Base-by-base conservation (phyloP, 2,888 invertebrate species). In the Orthonevra nobilis region DNA sequence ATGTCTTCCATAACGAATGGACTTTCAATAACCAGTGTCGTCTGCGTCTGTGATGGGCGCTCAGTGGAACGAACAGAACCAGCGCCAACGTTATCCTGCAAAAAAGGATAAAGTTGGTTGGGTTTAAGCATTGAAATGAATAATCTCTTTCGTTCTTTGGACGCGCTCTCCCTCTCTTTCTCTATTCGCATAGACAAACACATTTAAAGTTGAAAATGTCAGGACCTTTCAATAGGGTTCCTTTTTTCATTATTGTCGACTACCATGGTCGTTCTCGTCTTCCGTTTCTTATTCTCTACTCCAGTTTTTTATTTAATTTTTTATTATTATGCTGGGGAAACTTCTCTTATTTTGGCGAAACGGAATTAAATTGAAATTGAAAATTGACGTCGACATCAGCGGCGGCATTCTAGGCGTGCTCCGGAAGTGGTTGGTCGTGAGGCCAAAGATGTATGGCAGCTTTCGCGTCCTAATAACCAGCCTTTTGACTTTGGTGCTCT, bases 1-100 rank as follows among this genome's bases (percentile, higher is more conserved):
- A 79, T 79, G 79, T 79, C 79, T 23, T 66, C 60, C 38, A 73
- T 79, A 79, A 79, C 68, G 61, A 79, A 79, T 79, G 66, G 79
- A 61, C 30, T 79, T 73, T 66, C 79, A 72, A 79, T 79, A 72
- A 72, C 77, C 30, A 64, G 48, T 50, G 63, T 63, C 44, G 50
- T 61, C 40, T 56, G 42, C 30, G 36, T 46, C 7, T 26, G 23
- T 28, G 26, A 28, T 52, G 52, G 19, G 38, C 46, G 28, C 20
- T 50, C 30, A 9, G 38, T 28, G 17, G 17, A 44, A 20, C 26
- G n/a, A 17, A 17, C 36, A 30, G 6, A 3, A 36, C 26, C 36
- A 30, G 20, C 14, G 15, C 30, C 7, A 32, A 12, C 28, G 20
- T 61, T 46, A 38, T 48, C 38, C 26, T 38, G 61, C 26, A n/a